These are phyloP conservation scores for Hippocampus comes DNA, from an alignment of 2,113 vertebrate genomes.

Conservation along the genomic window DNA sequence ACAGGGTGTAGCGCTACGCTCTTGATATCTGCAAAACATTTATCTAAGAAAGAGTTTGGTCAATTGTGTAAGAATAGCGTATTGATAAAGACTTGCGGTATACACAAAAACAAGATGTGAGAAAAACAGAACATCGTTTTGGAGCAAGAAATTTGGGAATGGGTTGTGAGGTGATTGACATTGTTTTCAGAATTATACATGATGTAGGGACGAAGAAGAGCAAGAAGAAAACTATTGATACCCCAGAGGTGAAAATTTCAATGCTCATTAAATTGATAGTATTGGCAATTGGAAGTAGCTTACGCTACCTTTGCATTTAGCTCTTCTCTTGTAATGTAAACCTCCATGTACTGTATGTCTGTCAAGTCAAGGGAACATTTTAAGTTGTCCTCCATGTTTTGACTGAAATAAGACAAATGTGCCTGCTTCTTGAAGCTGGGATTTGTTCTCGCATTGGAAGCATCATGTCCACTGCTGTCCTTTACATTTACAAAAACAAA, in stretches of 20 bases:
- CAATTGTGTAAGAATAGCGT: conserved; percentile 20
- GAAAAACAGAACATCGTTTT: conserved; percentile 53
- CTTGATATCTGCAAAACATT: conserved; percentile 22
- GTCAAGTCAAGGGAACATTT: conserved; percentile 27
- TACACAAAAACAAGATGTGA: conserved; percentile 13
- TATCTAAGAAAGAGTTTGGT: conserved; percentile 7
- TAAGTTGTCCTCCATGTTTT: conserved; percentile 30
- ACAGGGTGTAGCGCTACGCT: conserved; percentile 47
- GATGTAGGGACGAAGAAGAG: too few species aligned
- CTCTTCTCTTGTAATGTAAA: conserved; percentile 41
- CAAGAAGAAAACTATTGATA: too few species aligned
- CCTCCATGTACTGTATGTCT: conserved; percentile 15
- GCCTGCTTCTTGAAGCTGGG: conserved; percentile 26
- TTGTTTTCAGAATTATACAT: neutral
- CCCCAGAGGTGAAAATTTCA: too few species aligned
- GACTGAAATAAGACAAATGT: conserved; percentile 36
- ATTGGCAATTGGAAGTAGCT: neutral
- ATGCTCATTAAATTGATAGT: neutral
- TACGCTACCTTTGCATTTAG: conserved; percentile 31
- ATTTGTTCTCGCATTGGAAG: conserved; percentile 40
- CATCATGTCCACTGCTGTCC: conserved; percentile 42
- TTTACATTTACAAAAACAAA: conserved; percentile 59
- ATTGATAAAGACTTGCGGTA: conserved; percentile 15
- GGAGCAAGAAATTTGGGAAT: conserved; percentile 4
- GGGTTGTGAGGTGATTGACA: neutral